Evolutionary conservation across 2,797 vertebrate species (phyloP), one percentile per base, ranked within the genome.

Genomic region (Melanotaenia boesemani): DNA sequence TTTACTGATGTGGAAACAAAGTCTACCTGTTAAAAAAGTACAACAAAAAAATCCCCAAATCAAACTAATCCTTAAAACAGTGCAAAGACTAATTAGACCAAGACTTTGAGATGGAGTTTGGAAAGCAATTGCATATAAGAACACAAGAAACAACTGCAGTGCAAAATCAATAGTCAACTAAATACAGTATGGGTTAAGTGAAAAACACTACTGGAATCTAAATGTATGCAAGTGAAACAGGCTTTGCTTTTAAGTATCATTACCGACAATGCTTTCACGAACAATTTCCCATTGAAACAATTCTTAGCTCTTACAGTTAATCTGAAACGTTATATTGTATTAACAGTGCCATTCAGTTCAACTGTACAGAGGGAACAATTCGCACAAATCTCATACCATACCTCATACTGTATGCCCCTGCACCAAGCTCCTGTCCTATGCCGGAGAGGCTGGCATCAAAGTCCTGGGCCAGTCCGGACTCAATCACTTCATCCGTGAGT

Each of bases 391-490:
- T 41, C 6, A 30, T 50, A 60, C 79, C 86, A 83, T 95, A 99
- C 98, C 98, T 99, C 98, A 99, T 99, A 90, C 97, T 99, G 91
- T 99, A 99, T 15, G 98, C 98, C 68, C 97, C 97, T 0, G 97
- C 97, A 32, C 98, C 98, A 36, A 99, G 95, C 86, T 99, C 98
- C 89, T 99, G 97, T 8, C 98, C 98, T 57, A 99, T 99, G 34
- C 98, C 98, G 2, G 98, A 99, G 10, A 99, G 95, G 89, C 97
- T 99, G 85, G 97, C 97, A 91, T 98, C 98, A 16, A 99, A 99
- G 92, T 99, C 97, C 93, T 99, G 97, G 85, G 96, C 97, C 93
- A 99, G 94, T 77, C 97, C 98, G 0, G 97, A 99, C 92, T 99
- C 97, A 20, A 98, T 99, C 92, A 98, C 97, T 84, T 99, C 98